Evolutionary conservation across 2,797 vertebrate genomes (phyloP), one percentile per base, ranked within the genome.

Genomic region (Fistularia tabacaria): DNA sequence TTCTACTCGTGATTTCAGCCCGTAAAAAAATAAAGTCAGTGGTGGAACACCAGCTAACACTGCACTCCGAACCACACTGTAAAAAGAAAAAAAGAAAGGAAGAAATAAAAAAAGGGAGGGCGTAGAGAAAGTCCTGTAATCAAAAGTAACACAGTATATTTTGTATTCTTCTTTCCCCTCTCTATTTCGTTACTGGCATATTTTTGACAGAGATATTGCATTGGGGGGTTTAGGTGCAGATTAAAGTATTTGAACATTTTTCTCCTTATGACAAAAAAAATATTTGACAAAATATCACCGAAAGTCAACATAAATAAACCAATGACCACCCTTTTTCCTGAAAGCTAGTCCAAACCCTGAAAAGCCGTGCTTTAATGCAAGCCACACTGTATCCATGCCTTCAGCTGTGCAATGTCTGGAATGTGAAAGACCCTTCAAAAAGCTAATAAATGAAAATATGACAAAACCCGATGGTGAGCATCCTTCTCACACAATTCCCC

Each of bases 341-440:
- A 61, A 46, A 59, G 54, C 0, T 14, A n/a, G 8, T 1, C 14
- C 25, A 3, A 25, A 25, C 25, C 25, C 25, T 25, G 25, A 25
- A 5, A 25, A 25, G 25, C 25, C 5, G 25, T 5, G 25, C 25
- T 69, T 69, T 14, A 69, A 64, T 57, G 51, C 45, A 64, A 69
- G 66, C 67, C 49, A 55, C 37, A 47, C 38, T 48, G 36, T 54
- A 72, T 57, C 55, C 49, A 61, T 56, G 55, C 10, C 47, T 56
- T 64, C 53, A 48, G 59, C 66, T 57, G 60, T 58, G 61, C 42
- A 41, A 83, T 69, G 69, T 56, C 50, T 80, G 68, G 71, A 82
- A 86, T 82, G 83, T 52, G 14, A 53, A 49, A 42, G 50, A 54
- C 14, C 68, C 52, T 63, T 68, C 54, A 76, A 67, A 82, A 69